Evolutionary conservation across 2,113 vertebrate genomes (phyloP), one percentile per base, ranked within the genome.

Genomic region (Psammodynastes pulverulentus): DNA sequence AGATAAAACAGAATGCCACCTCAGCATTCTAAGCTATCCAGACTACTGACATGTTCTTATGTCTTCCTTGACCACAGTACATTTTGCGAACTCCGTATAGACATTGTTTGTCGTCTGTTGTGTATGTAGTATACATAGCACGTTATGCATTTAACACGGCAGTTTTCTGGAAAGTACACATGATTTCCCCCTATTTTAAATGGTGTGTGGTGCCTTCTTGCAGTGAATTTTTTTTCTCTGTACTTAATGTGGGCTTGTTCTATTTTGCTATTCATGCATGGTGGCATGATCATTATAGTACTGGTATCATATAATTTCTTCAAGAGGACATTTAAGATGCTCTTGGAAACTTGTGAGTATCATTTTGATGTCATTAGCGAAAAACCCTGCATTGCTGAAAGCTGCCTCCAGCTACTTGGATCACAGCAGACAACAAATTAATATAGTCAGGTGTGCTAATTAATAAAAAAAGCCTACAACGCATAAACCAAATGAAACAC

Each of bases 401-500:
- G 51, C 34, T 0, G n/a, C 48, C 34, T 95, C 91, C 88, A 84
- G 92, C 93, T 93, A 89, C 26, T 89, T 93, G 45, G 72, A 91
- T 52, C 53, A 51, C 43, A 92, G 89, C 87, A 92, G 49, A 92
- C 86, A 90, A 48, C 90, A 93, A 92, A 84, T 92, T 95, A 29
- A 3, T 91, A 29, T 91, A 13, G 2, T 89, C 62, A 85, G 86
- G 43, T 95, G 49, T 89, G 43, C 91, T 95, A 62, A 91, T 92
- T 89, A 51, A 93, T 62, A 92, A 91, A 93, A 94, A 93, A 92
- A 34, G 89, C 89, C 92, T 93, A 91, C 86, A 34, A 5, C 46
- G 46, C 49, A 93, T 2, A 95, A 95, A 86, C 4, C 9, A 43
- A 94, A 95, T 91, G 84, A 93, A 95, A 91, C 93, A 92, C 88